Base-by-base conservation (phyloP, 1,140 invertebrate species). In the Vanessa atalanta region DNA sequence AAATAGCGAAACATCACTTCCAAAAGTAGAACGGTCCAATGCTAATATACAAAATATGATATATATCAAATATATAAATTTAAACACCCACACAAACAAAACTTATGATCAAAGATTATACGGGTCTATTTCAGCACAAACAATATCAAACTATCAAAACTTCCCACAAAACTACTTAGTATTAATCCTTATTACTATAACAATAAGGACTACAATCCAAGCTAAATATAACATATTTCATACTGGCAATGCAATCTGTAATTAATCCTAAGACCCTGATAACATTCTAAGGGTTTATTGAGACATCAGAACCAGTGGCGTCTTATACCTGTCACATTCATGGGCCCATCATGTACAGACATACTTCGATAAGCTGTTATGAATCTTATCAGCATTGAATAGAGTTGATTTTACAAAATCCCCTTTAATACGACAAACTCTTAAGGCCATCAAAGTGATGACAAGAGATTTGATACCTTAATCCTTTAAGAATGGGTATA, bases 301-400 rank as follows among this genome's bases (percentile, higher is more conserved):
- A 84, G 79, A 79, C 78, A 87, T 87, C 85, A 86, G 83, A 80
- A 75, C 73, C 85, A 87, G 83, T 76, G 78, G 78, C 78, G 80
- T 81, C 74, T 82, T 82, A 72, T 83, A 84, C 81, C 84, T 86
- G 85, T 82, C 85, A 82, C 76, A 79, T 31, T 70, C 68, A 75
- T 70, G 68, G 67, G 43, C 48, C 43, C 64, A 65, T 73, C 65
- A 67, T 67, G 37, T 67, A 55, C 71, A 67, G 47, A n/a, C 16
- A 20, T 15, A 8, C 20, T 12, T 70, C 51, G 69, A n/a, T 48
- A 64, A 67, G 16, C 43, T 60, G 75, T 65, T 75, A 72, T 75
- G 47, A 50, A 75, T 73, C 47, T 68, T 72, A 60, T 50, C 7
- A 3, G 9, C 0, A 37, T n/a, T 12, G 15, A 47, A 61, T 50